Conservation (phyloP, 2,113 vertebrate species). For the Plestiodon gilberti region DNA sequence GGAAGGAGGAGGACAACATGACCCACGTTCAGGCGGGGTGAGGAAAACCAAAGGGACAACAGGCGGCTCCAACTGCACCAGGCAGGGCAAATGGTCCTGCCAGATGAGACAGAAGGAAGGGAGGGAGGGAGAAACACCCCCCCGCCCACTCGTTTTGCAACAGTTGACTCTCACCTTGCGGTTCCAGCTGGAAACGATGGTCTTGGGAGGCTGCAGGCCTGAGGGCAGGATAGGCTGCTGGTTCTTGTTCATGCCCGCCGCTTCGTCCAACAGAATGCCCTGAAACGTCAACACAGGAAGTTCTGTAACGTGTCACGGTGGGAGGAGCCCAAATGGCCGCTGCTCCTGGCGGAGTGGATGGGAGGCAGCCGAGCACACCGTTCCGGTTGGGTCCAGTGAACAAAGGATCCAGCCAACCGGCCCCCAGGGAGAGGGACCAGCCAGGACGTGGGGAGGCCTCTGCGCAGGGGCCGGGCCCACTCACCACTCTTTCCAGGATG, state of each 20-base stretch:
- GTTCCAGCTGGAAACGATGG: slow-evolving; percentile 97
- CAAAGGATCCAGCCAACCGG: too few relatives aligned
- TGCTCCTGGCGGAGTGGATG: too few relatives aligned
- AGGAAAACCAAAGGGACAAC: not conserved
- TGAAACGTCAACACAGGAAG: slow-evolving; percentile 61
- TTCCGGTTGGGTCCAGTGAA: too few relatives aligned
- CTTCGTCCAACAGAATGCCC: slow-evolving; percentile 95
- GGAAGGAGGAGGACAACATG: slow-evolving; percentile 14
- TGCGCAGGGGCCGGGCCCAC: slow-evolving; percentile 11
- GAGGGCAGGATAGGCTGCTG: slow-evolving; percentile 92
- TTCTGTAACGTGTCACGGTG: not conserved
- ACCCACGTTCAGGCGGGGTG: not conserved
- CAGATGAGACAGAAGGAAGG: too few relatives aligned
- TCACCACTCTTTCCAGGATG: slow-evolving; percentile 95
- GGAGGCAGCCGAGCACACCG: too few relatives aligned
- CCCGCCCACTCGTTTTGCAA: too few relatives aligned
- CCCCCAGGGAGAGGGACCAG: not conserved
- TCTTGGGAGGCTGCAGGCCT: slow-evolving; percentile 90
- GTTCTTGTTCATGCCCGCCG: slow-evolving; percentile 88
- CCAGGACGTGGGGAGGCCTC: not conserved
- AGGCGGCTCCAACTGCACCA: not conserved
- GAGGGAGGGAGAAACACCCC: too few relatives aligned
- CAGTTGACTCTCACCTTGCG: slow-evolving; percentile 82
- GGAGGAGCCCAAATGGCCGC: not conserved
- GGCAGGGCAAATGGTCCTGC: not conserved